Conservation (phyloP, 2,888 invertebrate species). For the Apomyelois bistriatella region DNA sequence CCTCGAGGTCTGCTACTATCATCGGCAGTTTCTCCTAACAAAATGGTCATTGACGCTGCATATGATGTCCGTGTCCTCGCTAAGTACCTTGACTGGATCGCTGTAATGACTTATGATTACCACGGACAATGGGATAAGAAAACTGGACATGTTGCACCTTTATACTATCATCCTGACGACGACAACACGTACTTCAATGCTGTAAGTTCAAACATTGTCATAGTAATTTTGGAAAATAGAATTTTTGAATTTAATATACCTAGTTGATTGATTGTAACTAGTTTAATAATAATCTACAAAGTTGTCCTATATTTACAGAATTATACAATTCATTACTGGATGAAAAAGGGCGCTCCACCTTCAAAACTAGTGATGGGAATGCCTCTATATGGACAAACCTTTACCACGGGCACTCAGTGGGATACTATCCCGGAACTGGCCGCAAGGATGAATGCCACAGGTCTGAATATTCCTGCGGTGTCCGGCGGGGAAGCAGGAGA, state of each 20-base stretch:
- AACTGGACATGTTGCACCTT: constrained; percentile 93
- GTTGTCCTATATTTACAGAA: constrained; percentile 73
- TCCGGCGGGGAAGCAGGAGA: constrained; percentile 91
- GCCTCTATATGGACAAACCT: constrained; percentile 93
- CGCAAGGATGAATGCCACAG: constrained; percentile 79
- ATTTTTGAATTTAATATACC: no score
- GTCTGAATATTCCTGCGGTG: constrained; percentile 87
- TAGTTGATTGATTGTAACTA: no score
- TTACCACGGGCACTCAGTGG: constrained; percentile 73
- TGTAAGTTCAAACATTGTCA: constrained; percentile 71
- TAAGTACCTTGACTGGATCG: constrained; percentile 91
- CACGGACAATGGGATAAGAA: constrained; percentile 96
- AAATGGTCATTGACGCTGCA: constrained; percentile 91
- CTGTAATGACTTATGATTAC: constrained; percentile 95
- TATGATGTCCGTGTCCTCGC: constrained; percentile 90
- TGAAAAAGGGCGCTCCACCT: constrained; percentile 89
- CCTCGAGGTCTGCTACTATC: constrained; percentile 86
- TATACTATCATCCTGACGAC: constrained; percentile 90
- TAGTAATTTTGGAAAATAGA: no score
- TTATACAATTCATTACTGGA: constrained; percentile 94
- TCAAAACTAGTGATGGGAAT: constrained; percentile 93
- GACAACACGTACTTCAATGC: constrained; percentile 91
- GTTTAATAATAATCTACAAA: background rate
- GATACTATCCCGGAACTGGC: constrained; percentile 53
- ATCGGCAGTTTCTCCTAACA: constrained; percentile 92